phyloP scores from a whole-genome alignment of 2,113 vertebrate species.

The Cynopterus brachyotis region DNA sequence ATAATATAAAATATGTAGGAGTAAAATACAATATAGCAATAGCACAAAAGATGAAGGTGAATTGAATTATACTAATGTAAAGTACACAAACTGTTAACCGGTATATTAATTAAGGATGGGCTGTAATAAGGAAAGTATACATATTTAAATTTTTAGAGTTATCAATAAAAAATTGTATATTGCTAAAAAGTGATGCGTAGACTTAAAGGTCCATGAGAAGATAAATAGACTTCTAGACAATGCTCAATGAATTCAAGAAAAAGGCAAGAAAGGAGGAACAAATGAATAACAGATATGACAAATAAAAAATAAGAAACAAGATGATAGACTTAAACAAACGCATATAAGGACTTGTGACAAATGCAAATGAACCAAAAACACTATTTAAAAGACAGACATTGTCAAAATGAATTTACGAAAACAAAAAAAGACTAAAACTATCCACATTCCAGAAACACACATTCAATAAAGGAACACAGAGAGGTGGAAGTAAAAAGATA shows the following conservation, averaged over 20 bases:
- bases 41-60: neutral
- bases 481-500: neutral
- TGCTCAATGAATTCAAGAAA: neutral
- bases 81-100: neutral
- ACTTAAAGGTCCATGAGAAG: neutral
- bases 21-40: neutral
- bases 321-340: neutral
- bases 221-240: neutral
- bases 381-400: neutral
- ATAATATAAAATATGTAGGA: slow-evolving; percentile 16
- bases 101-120: neutral
- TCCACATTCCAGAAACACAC: neutral
- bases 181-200: neutral
- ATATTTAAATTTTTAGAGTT: neutral
- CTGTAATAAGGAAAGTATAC: neutral
- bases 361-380: neutral
- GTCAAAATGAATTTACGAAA: neutral
- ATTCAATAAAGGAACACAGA: neutral
- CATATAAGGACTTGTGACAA: neutral
- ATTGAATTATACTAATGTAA: neutral
- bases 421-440: neutral
- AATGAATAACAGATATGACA: neutral
- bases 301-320: neutral
- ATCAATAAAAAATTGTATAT: neutral
- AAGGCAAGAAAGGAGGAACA: neutral